These are phyloP conservation scores for Cygnus olor DNA, from an alignment of 2,797 vertebrate species.

Conservation along the genomic window DNA sequence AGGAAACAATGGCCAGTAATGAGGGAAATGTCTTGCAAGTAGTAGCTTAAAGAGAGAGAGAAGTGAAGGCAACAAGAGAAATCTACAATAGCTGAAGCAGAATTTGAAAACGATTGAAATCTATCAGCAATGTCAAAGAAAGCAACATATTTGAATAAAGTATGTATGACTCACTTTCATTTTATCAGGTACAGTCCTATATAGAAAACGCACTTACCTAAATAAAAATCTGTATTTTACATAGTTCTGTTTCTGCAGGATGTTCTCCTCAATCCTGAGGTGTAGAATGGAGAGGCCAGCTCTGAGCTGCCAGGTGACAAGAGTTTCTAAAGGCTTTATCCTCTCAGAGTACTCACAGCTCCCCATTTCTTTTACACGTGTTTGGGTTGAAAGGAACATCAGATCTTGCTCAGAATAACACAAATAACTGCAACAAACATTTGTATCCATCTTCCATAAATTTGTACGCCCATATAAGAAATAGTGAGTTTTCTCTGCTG, in stretches of 20 bases:
- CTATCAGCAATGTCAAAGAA: background rate
- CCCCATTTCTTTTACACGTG: background rate
- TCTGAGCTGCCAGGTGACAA: background rate
- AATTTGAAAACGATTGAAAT: background rate
- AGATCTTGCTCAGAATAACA: background rate
- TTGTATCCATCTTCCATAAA: background rate
- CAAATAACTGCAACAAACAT: background rate
- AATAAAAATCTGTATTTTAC: background rate
- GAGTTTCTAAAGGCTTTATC: background rate
- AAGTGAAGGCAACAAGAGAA: background rate
- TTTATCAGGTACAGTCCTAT: background rate
- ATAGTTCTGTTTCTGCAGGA: background rate
- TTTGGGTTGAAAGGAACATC: background rate
- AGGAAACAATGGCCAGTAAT: slow-evolving; percentile 16
- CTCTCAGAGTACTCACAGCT: background rate
- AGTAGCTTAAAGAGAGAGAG: background rate
- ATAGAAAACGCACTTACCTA: background rate
- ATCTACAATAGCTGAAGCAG: background rate
- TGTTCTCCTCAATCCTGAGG: background rate
- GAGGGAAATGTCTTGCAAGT: background rate
- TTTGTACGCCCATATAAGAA: background rate
- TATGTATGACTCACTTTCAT: background rate
- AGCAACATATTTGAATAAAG: background rate
- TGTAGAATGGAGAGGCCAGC: background rate
- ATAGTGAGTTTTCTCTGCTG: background rate